phyloP scores from a whole-genome alignment of 2,113 vertebrate genomes.

The Solea senegalensis region DNA sequence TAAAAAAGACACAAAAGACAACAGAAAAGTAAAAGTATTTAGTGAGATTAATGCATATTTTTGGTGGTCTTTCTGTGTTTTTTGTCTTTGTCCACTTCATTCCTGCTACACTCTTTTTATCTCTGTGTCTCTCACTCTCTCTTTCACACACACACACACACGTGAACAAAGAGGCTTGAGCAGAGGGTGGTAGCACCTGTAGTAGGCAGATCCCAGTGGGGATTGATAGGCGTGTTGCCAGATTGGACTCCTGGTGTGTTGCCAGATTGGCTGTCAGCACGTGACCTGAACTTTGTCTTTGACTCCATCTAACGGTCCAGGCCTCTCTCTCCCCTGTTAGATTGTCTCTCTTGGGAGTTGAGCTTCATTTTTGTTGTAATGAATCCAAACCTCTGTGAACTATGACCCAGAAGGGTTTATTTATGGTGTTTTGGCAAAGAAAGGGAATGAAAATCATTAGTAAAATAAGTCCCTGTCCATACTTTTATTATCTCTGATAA shows the following conservation, averaged over 20 bases:
- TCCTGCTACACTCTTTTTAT: neutral
- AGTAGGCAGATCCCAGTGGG: constrained; percentile 44
- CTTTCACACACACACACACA: neutral
- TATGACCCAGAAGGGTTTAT: neutral
- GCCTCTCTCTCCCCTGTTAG: constrained; percentile 13
- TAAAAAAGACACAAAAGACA: no score
- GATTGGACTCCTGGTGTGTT: constrained; percentile 55
- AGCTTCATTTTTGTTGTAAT: constrained; percentile 5
- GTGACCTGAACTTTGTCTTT: constrained; percentile 53
- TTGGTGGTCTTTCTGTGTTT: neutral
- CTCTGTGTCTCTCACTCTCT: neutral
- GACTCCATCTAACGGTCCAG: constrained; percentile 9
- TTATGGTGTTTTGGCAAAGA: neutral
- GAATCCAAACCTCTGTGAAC: neutral
- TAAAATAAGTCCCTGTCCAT: neutral
- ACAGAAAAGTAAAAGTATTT: no score
- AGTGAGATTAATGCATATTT: no score
- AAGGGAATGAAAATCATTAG: neutral
- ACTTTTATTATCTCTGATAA: neutral
- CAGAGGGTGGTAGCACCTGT: constrained; percentile 50
- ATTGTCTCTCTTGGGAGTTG: constrained; percentile 3
- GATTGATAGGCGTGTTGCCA: constrained; percentile 51
- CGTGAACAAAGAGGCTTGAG: neutral
- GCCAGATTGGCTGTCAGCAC: constrained; percentile 64
- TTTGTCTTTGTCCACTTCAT: neutral